Conservation (phyloP, 2,797 vertebrate species). For the Clarias laeviceps region DNA sequence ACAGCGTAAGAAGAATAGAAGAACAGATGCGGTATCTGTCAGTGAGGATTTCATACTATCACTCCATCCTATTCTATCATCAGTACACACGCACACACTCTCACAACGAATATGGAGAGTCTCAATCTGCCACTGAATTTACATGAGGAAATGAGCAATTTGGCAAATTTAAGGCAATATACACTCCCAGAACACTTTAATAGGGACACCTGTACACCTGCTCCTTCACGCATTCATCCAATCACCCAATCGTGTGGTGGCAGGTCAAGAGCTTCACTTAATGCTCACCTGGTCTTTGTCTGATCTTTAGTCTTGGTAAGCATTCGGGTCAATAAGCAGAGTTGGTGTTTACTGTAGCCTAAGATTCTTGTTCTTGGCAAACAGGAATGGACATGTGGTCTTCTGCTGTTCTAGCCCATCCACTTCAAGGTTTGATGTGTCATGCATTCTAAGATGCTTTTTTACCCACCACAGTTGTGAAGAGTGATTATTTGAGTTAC, state of each 20-base stretch:
- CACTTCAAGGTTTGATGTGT: not conserved
- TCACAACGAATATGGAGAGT: not conserved
- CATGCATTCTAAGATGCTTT: not conserved
- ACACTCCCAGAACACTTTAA: not conserved
- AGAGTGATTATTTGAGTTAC: not conserved
- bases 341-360: not conserved
- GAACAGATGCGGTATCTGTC: conserved; percentile 1
- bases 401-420: not conserved
- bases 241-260: not conserved
- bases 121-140: not conserved
- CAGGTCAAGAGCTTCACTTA: not conserved
- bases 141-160: conserved; percentile 5
- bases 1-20: not conserved
- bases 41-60: conserved; percentile 1
- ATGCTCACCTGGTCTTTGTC: not conserved
- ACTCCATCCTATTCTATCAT: not conserved
- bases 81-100: not conserved
- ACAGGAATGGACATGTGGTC: not conserved
- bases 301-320: not conserved
- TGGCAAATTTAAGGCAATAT: not conserved
- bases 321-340: not conserved
- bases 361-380: not conserved
- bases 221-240: not conserved
- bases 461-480: not conserved
- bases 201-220: not conserved